Conservation (phyloP, 2,888 invertebrate genomes). For the Acanthosepion pharaonis region DNA sequence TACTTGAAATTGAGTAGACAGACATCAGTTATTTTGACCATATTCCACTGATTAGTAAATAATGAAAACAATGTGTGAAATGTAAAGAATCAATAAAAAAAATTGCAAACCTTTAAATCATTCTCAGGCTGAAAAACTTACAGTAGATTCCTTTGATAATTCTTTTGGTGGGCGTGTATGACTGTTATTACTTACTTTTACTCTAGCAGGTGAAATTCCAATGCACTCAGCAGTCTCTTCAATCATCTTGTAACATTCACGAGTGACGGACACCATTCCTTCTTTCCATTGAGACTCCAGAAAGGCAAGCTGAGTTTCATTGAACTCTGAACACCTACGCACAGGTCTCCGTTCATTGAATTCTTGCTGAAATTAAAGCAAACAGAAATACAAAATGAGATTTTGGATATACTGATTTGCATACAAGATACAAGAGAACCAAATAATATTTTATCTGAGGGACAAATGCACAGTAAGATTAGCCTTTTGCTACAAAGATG, state of each 20-base stretch:
- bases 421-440: not conserved
- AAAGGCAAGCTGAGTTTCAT: conserved; percentile 43
- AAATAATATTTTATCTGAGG: too few species aligned
- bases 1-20: too few species aligned
- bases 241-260: conserved; percentile 42
- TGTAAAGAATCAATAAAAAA: too few species aligned
- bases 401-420: not conserved
- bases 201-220: conserved; percentile 38
- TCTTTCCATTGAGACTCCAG: conserved; percentile 38
- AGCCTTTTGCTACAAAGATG: too few species aligned
- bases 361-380: not conserved
- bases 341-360: not conserved
- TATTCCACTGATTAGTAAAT: too few species aligned
- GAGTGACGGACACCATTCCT: conserved; percentile 42
- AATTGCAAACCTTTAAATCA: too few species aligned
- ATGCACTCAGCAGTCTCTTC: conserved; percentile 44
- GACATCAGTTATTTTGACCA: too few species aligned
- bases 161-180: too few species aligned
- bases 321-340: conserved; percentile 33
- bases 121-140: too few species aligned
- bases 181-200: conserved; percentile 1
- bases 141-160: too few species aligned
- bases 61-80: too few species aligned
- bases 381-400: not conserved
- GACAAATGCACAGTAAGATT: too few species aligned